Evolutionary conservation across 2,797 vertebrate genomes (phyloP).

Genomic region (Labroides dimidiatus): DNA sequence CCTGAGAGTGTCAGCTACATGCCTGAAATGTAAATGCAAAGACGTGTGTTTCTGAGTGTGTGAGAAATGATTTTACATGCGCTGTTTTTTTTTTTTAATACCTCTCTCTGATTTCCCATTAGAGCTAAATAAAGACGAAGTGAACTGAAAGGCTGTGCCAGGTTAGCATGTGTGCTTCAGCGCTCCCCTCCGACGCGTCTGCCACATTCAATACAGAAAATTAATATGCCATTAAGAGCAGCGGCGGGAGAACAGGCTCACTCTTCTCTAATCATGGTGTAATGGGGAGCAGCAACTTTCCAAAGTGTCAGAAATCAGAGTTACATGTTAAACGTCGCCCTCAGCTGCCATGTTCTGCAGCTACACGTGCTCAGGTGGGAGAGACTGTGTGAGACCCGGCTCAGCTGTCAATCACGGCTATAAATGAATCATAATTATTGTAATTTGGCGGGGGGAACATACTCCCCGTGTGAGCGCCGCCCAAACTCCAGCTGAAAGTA

Average conservation of each 20-base stretch:
- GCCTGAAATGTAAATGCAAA: no score
- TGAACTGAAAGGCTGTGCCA: no score
- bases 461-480: conserved; percentile 41
- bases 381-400: conserved; percentile 4
- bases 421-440: conserved; percentile 76
- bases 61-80: no score
- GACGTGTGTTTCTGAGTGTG: no score
- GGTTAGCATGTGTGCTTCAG: no score
- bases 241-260: conserved; percentile 21
- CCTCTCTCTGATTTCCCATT: no score
- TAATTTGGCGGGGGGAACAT: conserved; percentile 66
- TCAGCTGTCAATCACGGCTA: conserved; percentile 70
- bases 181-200: no score
- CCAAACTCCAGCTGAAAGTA: conserved; percentile 55
- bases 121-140: no score
- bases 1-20: no score
- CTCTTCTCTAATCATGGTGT: conserved; percentile 48
- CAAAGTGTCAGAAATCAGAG: conserved; percentile 4
- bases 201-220: no score
- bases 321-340: conserved; percentile 53
- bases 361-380: conserved; percentile 28
- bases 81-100: no score
- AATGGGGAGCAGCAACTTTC: conserved; percentile 21
- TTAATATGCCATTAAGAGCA: not conserved
- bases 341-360: conserved; percentile 34